Base-by-base conservation (phyloP, 2,888 invertebrate species). In the Uloborus plumipes region DNA sequence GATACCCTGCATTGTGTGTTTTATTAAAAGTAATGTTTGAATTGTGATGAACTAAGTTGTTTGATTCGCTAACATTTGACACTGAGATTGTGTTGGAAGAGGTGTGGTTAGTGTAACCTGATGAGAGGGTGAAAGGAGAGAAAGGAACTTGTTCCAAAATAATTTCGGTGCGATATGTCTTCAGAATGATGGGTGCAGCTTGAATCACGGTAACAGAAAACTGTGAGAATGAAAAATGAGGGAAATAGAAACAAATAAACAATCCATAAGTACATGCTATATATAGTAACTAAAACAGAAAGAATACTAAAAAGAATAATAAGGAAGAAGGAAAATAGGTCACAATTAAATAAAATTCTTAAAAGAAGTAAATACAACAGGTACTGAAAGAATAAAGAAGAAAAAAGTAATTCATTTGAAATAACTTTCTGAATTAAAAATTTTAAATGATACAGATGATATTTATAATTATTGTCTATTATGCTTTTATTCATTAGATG, bases 271-370 rank as follows among this genome's bases (percentile, higher is more conserved):
- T 79, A 79, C 84, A 84, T 84, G 84, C 84, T 74, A 75, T 62
- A 61, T 49, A 73, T 64, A 51, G 20, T 64, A 78, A 55, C 47
- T 50, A 49, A 74, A 72, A 39, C 9, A 39, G 39, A 18, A 51
- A 69, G 69, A 50, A 59, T 74, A 64, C 47, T 18, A 77, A 72
- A 81, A 47, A 72, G 69, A 62, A 50, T 87, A 87, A 87, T 86
- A 86, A 85, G 85, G 62, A 85, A 86, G 74, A 86, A 20, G 85
- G 84, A 81, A 72, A 83, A 82, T 73, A 84, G 69, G 15, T 53
- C 16, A 58, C 49, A 92, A 93, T 93, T 89, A 95, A 95, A 93
- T 94, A 91, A 64, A 94, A 92, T 39, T 39, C 70, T 93, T 92
- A 59, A 39, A 64, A 39, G 72, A 66, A 15, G 49, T 39, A 50